Percentiles rank a stretch among this genome's conserved stretches.
phyloP scores from a whole-genome alignment of 1,140 invertebrate species.

The Lycorma delicatula region DNA sequence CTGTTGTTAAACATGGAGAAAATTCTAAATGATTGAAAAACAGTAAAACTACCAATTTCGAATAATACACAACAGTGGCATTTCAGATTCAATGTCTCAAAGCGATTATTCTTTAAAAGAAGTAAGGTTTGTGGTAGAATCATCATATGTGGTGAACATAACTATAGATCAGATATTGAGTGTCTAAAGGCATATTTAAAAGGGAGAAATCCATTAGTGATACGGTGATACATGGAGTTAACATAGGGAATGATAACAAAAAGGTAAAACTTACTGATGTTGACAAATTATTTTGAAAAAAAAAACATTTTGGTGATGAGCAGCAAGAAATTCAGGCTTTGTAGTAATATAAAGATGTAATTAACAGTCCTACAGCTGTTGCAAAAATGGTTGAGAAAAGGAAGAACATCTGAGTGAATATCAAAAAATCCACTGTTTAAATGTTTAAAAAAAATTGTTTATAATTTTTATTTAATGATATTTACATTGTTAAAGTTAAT shows the following conservation, averaged over 20 bases:
- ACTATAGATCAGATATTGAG: background rate
- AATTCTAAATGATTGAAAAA: background rate
- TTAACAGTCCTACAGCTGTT: no score
- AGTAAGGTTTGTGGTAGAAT: background rate
- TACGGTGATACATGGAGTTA: background rate
- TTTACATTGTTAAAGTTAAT: no score
- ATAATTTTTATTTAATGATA: no score
- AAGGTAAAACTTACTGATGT: background rate
- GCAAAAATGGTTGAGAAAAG: no score
- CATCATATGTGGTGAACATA: background rate
- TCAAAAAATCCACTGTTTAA: no score
- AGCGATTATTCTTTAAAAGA: background rate
- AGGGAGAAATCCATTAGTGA: background rate
- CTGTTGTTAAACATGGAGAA: background rate
- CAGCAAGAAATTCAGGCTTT: background rate
- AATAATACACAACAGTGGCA: background rate
- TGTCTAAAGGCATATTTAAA: background rate
- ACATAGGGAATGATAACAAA: background rate
- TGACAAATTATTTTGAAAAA: background rate
- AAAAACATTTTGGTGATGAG: background rate
- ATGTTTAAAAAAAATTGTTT: no score
- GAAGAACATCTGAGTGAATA: no score
- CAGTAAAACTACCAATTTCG: background rate
- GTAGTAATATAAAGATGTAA: background rate
- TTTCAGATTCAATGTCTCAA: background rate